Percentiles rank a stretch among this genome's conserved stretches.
Conservation (phyloP, 2,797 vertebrate species). For the Schizothorax lantsangensis region DNA sequence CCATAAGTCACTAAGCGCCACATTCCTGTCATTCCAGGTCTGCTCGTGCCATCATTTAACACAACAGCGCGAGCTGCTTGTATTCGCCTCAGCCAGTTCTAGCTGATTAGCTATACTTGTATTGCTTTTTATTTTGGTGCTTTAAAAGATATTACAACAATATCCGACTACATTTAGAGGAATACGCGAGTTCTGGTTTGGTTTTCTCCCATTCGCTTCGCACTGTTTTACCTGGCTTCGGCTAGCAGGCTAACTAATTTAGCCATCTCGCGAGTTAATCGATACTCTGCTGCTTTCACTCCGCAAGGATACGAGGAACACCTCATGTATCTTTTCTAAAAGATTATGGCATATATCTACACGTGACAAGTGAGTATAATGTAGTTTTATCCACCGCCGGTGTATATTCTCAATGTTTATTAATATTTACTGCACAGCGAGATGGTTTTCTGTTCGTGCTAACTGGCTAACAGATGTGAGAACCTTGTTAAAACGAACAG, state of each 20-base stretch:
- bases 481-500: not conserved
- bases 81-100: not conserved
- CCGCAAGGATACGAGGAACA: not conserved
- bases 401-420: not conserved
- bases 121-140: not conserved
- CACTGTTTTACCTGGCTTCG: constrained; percentile 16
- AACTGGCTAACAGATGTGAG: constrained; percentile 44
- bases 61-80: constrained; percentile 15
- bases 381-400: not conserved
- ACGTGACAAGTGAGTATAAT: constrained; percentile 49
- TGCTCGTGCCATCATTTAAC: constrained; percentile 53
- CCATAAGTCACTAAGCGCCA: constrained; percentile 2
- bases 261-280: constrained; percentile 26
- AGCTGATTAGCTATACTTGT: not conserved
- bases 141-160: not conserved
- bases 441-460: constrained; percentile 22
- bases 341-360: constrained; percentile 3
- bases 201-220: not conserved
- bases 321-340: not conserved
- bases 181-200: not conserved
- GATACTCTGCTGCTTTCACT: constrained; percentile 9
- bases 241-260: constrained; percentile 35
- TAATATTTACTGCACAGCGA: not conserved
- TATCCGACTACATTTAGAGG: not conserved
- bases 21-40: constrained; percentile 57